Base-by-base conservation (phyloP, 2,888 invertebrate species). In the Lymantria dispar region DNA sequence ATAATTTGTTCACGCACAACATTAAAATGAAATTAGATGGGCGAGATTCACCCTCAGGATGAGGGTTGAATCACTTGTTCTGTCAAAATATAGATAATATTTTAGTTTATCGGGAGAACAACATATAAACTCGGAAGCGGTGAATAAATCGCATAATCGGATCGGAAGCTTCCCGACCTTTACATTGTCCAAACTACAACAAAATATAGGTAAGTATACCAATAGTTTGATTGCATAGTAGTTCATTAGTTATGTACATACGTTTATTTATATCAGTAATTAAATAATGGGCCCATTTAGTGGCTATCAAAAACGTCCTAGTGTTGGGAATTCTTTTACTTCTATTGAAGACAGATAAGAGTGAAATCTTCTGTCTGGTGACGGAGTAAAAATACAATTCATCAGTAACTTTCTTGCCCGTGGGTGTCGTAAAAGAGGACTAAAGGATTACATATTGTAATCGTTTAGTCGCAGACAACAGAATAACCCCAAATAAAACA, bases 1-100 rank as follows among this genome's bases (percentile, higher is more conserved):
- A 79, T 89, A 89, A 89, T 89, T 84, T 81, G 85, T 85, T 87
- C 86, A 87, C 85, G 83, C 80, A 83, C 84, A 79, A 87, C 80
- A 88, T 85, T 86, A 85, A 85, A 87, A 86, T 84, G 73, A 85
- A 86, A 85, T 87, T 85, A 85, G 82, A 79, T 68, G 68, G 74
- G 78, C 67, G 80, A 78, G 81, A 83, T 82, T 78, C 75, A 71
- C 77, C 78, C 72, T 68, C 57, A 54, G 70, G 59, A 56, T 56
- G 76, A 78, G 79, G 82, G 81, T 76, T 68, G 75, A 73, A 80
- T 78, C 77, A 76, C 75, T 78, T 78, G 68, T 67, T 65, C 74
- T 83, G 84, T 86, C 83, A 85, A 83, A 86, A 88, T 83, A 85
- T 83, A 77, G 74, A 76, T 71, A 82, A 85, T 85, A 84, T 83